Percentiles rank a stretch among this genome's conserved stretches.
These are phyloP conservation scores for Gymnothorax reevesii DNA, from an alignment of 2,797 vertebrate genomes.

Conservation along the genomic window DNA sequence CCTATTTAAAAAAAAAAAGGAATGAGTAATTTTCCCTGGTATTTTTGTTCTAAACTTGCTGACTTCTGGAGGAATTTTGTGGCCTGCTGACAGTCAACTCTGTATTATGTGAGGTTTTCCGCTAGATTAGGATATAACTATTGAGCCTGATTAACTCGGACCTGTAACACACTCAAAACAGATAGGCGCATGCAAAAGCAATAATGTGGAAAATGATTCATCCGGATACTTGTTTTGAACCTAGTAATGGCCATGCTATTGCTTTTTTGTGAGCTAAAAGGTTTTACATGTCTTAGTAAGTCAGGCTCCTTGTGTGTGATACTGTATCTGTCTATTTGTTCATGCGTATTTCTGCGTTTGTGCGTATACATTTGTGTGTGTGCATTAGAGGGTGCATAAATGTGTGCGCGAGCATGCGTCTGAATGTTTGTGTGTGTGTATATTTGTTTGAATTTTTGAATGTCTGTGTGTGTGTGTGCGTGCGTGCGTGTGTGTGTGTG, in stretches of 20 bases:
- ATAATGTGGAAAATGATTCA: too few relatives aligned
- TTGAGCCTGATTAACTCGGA: too few relatives aligned
- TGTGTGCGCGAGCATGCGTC: background rate
- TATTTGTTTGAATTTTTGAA: background rate
- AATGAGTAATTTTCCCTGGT: conserved; percentile 61
- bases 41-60: conserved; percentile 65
- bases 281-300: too few relatives aligned
- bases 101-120: conserved; percentile 53
- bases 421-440: background rate
- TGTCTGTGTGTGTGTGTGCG: background rate
- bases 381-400: too few relatives aligned
- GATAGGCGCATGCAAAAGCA: too few relatives aligned
- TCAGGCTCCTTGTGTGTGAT: background rate
- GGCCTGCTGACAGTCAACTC: conserved; percentile 64
- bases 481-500: background rate
- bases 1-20: conserved; percentile 42
- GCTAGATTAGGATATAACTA: background rate
- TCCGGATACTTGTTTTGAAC: too few relatives aligned
- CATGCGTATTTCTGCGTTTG: background rate
- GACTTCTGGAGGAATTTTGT: conserved; percentile 62
- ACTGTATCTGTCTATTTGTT: background rate
- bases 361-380: background rate
- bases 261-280: too few relatives aligned
- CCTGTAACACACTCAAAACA: too few relatives aligned
- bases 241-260: too few relatives aligned